Base-by-base conservation (phyloP, 2,888 invertebrate species). In the Phortica magna region DNA sequence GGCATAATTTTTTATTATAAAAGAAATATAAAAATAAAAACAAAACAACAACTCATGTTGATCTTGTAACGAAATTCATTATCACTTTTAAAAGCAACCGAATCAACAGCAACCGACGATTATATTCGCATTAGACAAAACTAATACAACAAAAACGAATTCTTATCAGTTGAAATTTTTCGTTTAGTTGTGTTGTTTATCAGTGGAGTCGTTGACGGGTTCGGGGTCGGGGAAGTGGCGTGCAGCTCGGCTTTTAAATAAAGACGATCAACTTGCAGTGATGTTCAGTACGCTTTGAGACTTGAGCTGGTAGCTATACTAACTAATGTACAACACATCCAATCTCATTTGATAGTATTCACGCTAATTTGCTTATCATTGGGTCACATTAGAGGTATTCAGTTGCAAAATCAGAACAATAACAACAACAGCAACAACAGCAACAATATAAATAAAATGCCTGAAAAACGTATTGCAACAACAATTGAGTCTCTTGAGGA, bases 401-500 rank as follows among this genome's bases (percentile, higher is more conserved):
- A 31, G 31, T 31, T 31, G 14, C 65, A 19, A 70, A 70, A 3
- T 14, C 68, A 70, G 43, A 77, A 70, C 67, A 73, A 77, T 19
- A 77, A 70, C 67, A 73, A 77, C 48, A 39, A 22, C 12, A 6
- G 53, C n/a, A 48, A 55, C 10, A 75, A 75, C 48, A 70, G 19
- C n/a, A 9, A 9, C 39, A 79, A 42, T 12, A 12, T 3, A n/a
- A 64, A 42, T 55, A 84, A 82, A 76, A 91, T 91, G 91, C 84
- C 89, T 31, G 86, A 89, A 77, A 88, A 85, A 79, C 84, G 85
- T 57, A 74, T 84, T 68, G 88, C 83, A 61, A 89, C 91, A 64
- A 85, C 85, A 4, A 90, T 92, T 74, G 81, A 77, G 43, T 83
- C 82, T 5, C 80, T 83, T 57, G 89, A 88, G 80, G 91, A 91